A percentile compares a stretch with the other conserved stretches of the same genome.
Conservation (phyloP, 2,888 invertebrate species). For the Gastracanthus pulcherrimus region DNA sequence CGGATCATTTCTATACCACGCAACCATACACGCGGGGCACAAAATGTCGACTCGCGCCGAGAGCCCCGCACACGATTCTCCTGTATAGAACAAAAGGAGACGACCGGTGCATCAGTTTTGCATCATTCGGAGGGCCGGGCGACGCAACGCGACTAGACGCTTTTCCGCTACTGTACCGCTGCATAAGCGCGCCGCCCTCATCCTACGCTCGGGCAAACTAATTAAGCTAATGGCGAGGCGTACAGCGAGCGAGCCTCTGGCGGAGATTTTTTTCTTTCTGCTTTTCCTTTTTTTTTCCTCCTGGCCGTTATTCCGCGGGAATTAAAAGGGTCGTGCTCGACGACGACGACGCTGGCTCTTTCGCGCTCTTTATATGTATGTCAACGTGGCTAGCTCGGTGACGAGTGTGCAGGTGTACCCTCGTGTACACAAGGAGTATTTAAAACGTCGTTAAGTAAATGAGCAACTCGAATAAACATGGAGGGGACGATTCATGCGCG, state of each 20-base stretch:
- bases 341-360: neutral
- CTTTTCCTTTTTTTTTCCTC: too few species aligned
- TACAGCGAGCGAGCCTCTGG: too few species aligned
- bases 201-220: slow-evolving; percentile 12
- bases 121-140: neutral
- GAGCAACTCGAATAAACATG: slow-evolving; percentile 6
- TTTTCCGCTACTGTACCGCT: too few species aligned
- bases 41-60: too few species aligned
- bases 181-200: too few species aligned
- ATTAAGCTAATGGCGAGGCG: slow-evolving; percentile 49
- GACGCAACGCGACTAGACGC: too few species aligned
- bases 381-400: too few species aligned
- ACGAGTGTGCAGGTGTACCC: neutral
- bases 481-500: neutral
- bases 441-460: slow-evolving; percentile 40
- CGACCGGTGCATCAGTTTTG: neutral
- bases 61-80: too few species aligned
- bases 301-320: too few species aligned
- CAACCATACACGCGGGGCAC: too few species aligned
- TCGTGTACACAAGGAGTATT: neutral
- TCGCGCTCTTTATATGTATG: neutral
- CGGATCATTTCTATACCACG: too few species aligned
- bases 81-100: too few species aligned
- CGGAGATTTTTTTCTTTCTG: neutral
- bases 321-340: neutral